These are phyloP conservation scores for Spisula solida DNA, from an alignment of 2,888 invertebrate genomes.

Conservation along the genomic window DNA sequence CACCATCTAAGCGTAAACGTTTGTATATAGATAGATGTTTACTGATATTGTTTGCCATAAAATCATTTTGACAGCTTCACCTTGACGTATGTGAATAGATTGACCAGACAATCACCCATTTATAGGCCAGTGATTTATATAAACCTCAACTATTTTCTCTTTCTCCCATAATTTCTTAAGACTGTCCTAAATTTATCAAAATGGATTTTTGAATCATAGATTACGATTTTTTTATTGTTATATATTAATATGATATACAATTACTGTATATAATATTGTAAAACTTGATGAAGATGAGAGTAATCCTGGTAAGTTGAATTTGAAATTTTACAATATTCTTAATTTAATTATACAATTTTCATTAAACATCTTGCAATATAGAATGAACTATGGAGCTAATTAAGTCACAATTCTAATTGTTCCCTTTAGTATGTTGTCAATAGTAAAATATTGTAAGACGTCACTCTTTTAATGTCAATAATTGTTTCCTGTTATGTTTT, in stretches of 20 bases:
- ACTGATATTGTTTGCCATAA: neutral
- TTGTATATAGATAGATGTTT: neutral
- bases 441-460: neutral
- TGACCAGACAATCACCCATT: neutral
- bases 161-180: too few species aligned
- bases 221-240: too few species aligned
- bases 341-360: neutral
- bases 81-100: neutral
- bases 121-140: neutral
- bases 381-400: neutral
- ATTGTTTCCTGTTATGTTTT: neutral
- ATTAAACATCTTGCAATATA: too few species aligned
- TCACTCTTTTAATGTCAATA: neutral
- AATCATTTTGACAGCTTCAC: slow-evolving; percentile 14
- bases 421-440: neutral
- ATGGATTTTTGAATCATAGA: too few species aligned
- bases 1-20: slow-evolving; percentile 36
- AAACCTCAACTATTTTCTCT: neutral
- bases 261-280: neutral
- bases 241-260: too few species aligned
- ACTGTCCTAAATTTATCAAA: too few species aligned
- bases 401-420: neutral
- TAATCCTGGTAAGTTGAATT: neutral
- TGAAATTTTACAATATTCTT: neutral
- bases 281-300: neutral